phyloP scores from a whole-genome alignment of 2,888 invertebrate species.

The Drosophila subquinaria region DNA sequence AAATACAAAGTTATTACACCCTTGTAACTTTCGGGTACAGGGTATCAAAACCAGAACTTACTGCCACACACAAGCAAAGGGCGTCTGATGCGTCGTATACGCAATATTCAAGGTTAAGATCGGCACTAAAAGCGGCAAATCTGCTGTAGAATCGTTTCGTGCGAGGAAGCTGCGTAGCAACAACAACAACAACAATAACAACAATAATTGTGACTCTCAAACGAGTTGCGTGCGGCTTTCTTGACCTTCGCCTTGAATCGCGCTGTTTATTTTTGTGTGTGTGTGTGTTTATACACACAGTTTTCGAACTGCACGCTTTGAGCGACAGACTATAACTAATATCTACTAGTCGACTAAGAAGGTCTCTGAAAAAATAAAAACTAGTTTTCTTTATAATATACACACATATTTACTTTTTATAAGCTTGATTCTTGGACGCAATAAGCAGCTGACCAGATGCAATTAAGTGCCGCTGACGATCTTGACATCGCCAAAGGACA shows the following conservation, averaged over 20 bases:
- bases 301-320: constrained; percentile 36
- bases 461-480: constrained; percentile 7
- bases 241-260: constrained; percentile 78
- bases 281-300: background rate
- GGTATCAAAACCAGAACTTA: constrained; percentile 19
- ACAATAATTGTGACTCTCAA: constrained; percentile 32
- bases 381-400: background rate
- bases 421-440: constrained; percentile 15
- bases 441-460: constrained; percentile 23
- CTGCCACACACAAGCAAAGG: constrained; percentile 26
- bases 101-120: constrained; percentile 66
- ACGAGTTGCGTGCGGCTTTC: constrained; percentile 62
- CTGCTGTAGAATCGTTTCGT: constrained; percentile 45
- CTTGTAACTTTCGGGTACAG: background rate
- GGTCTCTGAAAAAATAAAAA: constrained; percentile 15
- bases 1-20: background rate
- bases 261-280: constrained; percentile 14
- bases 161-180: constrained; percentile 61
- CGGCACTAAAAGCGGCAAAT: constrained; percentile 40
- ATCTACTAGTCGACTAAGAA: constrained; percentile 10
- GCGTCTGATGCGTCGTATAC: constrained; percentile 52
- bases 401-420: background rate
- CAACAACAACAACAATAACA: constrained; percentile 6
- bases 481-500: constrained; percentile 41
- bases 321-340: constrained; percentile 19